A percentile compares a stretch with the other conserved stretches of the same genome.
These are phyloP conservation scores for Drosophila vallismaia DNA, from an alignment of 2,888 invertebrate genomes.

Conservation along the genomic window DNA sequence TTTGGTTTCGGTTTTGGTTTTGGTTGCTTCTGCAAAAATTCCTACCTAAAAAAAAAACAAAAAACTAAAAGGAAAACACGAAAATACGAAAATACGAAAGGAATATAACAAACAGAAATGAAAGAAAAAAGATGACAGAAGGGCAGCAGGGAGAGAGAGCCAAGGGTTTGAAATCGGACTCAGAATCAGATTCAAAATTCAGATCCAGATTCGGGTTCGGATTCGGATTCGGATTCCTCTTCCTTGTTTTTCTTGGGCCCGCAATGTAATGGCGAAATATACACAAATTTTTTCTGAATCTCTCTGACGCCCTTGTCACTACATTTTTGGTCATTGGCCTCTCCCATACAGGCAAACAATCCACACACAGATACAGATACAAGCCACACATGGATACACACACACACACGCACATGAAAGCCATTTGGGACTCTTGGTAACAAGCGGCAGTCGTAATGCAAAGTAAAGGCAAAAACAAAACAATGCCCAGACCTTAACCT, in stretches of 20 bases:
- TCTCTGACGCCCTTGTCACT: conserved; percentile 73
- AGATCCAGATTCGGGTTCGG: conserved; percentile 1
- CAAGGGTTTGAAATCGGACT: conserved; percentile 18
- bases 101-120: not conserved
- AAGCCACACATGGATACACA: conserved; percentile 6
- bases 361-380: conserved; percentile 21
- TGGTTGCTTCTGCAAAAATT: not conserved
- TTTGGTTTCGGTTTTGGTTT: not conserved
- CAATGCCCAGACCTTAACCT: conserved; percentile 41
- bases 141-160: conserved; percentile 5
- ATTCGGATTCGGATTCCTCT: conserved; percentile 1
- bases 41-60: not conserved
- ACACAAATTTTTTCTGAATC: conserved; percentile 23
- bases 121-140: not conserved
- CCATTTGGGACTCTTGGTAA: conserved; percentile 49
- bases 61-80: not conserved
- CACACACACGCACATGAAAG: not conserved
- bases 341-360: not conserved
- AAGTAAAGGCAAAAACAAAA: conserved; percentile 35
- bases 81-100: not conserved
- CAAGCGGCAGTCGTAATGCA: conserved; percentile 27
- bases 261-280: conserved; percentile 35
- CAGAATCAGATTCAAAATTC: not conserved
- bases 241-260: conserved; percentile 18
- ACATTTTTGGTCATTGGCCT: conserved; percentile 60